Base-by-base conservation (phyloP, 2,113 vertebrate species). In the Cariama cristata region DNA sequence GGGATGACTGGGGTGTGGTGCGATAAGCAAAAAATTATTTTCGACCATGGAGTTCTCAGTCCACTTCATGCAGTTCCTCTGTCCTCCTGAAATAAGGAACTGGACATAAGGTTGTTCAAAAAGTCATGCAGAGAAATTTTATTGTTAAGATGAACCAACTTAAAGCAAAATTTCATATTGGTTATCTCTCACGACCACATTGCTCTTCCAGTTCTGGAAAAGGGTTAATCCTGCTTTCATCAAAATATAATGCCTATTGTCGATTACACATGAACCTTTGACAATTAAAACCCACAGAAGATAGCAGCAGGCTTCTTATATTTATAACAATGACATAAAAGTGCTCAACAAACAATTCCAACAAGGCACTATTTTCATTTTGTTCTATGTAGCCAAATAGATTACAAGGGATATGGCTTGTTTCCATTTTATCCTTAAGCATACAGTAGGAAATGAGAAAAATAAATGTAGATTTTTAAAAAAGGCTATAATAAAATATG, bases 401-500 rank as follows among this genome's bases (percentile, higher is more conserved):
- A 67, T 62, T 58, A 76, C 12, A 47, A 58, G 49, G 53, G 5
- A 79, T 21, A 62, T 2, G 10, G 4, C 13, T 56, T 52, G 55
- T 22, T 90, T 88, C 63, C 24, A 33, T 75, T 71, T 95, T 63
- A 63, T 14, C 38, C 30, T 80, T 71, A 53, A 67, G 42, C 13
- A 75, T 6, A 45, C 3, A 49, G 28, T 7, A 42, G 47, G 14
- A 86, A 88, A 84, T 6, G 6, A 73, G 40, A 66, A 90, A 71
- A 90, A 52, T 9, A 66, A 83, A 40, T 14, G 4, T 0, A 40
- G 32, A 62, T 42, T 83, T 81, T 42, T 1, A 3, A 13, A 60
- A 72, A 79, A 69, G 12, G 4, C 11, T 53, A 24, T 6, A 59
- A 55, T 13, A 44, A 56, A 45, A 12, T 42, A 63, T 0, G 0